Percentiles rank a stretch among this genome's conserved stretches.
These are phyloP conservation scores for Epizoanthus scotinus DNA, from an alignment of 92 coral and sea anemone species.

Conservation along the genomic window DNA sequence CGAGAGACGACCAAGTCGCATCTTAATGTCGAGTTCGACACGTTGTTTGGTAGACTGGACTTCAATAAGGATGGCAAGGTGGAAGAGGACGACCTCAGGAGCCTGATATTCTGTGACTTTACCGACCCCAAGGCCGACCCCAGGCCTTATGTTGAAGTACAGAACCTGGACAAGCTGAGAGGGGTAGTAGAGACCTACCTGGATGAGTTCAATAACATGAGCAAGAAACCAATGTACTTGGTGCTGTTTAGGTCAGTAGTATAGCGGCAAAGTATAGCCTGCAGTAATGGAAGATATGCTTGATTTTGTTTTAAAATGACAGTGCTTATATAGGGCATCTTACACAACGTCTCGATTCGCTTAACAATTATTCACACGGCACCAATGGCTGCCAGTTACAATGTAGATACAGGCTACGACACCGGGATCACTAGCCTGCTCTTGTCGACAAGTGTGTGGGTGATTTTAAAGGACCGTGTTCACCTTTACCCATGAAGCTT, in stretches of 20 bases:
- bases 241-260: slow-evolving; percentile 86
- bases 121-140: slow-evolving; percentile 96
- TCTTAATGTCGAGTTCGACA: slow-evolving; percentile 83
- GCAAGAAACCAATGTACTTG: slow-evolving; percentile 97
- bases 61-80: slow-evolving; percentile 82
- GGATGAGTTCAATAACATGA: slow-evolving; percentile 98
- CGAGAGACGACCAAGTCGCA: slow-evolving; percentile 71
- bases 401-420: too few relatives aligned
- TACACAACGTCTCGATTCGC: too few relatives aligned
- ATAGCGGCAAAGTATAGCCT: not conserved
- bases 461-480: too few relatives aligned
- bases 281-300: too few relatives aligned
- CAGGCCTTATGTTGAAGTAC: slow-evolving; percentile 84
- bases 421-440: too few relatives aligned
- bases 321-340: too few relatives aligned
- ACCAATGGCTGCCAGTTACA: too few relatives aligned
- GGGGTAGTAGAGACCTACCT: slow-evolving; percentile 87
- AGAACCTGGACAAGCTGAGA: slow-evolving; percentile 82
- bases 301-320: too few relatives aligned
- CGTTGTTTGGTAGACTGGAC: slow-evolving; percentile 85
- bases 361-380: too few relatives aligned
- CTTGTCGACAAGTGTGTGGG: too few relatives aligned
- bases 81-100: slow-evolving; percentile 92
- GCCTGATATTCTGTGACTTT: slow-evolving; percentile 96
- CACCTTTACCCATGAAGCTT: too few relatives aligned